Percentiles rank a stretch among this genome's conserved stretches.
Evolutionary conservation across 2,888 invertebrate genomes (phyloP).

Genomic region (Arctia plantaginis): DNA sequence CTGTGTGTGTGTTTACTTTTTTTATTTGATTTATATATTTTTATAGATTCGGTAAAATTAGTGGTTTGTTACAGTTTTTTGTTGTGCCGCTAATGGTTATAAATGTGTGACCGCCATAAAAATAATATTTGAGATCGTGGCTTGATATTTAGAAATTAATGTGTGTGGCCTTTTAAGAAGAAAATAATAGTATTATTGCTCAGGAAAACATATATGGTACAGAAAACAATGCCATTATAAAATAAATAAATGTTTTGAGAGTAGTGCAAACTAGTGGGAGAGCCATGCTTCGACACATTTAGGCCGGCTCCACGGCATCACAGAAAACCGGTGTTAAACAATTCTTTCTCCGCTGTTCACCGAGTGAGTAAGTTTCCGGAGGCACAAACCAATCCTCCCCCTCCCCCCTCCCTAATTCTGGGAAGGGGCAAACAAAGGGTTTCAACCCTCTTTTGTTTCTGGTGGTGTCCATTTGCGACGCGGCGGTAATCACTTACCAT

Average conservation of each 20-base stretch:
- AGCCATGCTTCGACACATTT: too few species aligned
- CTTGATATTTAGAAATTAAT: slow-evolving; percentile 32
- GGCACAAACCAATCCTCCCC: too few species aligned
- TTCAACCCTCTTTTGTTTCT: too few species aligned
- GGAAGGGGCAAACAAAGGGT: too few species aligned
- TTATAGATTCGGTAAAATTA: slow-evolving; percentile 81
- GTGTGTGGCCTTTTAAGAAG: slow-evolving; percentile 42
- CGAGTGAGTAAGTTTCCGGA: too few species aligned
- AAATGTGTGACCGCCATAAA: slow-evolving; percentile 73
- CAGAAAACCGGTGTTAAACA: too few species aligned
- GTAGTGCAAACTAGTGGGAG: not conserved
- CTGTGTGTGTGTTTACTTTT: slow-evolving; percentile 73
- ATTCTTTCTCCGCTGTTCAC: too few species aligned
- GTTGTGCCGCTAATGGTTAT: slow-evolving; percentile 76
- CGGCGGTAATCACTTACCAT: too few species aligned
- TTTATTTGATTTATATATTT: slow-evolving; percentile 81
- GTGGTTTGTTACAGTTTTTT: slow-evolving; percentile 76
- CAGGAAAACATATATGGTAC: not conserved
- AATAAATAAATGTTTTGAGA: not conserved
- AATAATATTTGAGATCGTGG: slow-evolving; percentile 40
- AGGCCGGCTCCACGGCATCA: too few species aligned
- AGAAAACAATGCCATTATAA: not conserved
- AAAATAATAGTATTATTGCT: slow-evolving; percentile 6
- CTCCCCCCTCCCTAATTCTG: too few species aligned
- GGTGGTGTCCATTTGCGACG: too few species aligned